These are phyloP conservation scores for Chaetodon auriga DNA, from an alignment of 2,113 vertebrate species.

Conservation along the genomic window DNA sequence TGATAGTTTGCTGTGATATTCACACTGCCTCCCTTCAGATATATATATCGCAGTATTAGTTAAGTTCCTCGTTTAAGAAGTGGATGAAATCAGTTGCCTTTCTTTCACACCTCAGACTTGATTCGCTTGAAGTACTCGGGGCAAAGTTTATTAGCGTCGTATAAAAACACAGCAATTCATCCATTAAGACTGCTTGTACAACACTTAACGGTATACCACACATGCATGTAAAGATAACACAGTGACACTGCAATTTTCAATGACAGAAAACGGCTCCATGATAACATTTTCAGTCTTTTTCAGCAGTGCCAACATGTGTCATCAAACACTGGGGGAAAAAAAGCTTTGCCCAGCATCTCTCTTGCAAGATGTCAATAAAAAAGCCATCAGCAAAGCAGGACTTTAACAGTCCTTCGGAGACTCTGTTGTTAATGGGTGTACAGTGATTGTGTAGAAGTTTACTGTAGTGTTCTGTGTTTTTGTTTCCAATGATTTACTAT, in stretches of 20 bases:
- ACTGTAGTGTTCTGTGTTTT: constrained; percentile 4
- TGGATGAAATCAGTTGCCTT: neutral
- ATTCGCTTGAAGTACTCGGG: constrained; percentile 22
- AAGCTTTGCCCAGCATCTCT: constrained; percentile 17
- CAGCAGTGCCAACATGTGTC: constrained; percentile 2
- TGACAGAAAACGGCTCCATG: neutral
- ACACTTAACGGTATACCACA: neutral
- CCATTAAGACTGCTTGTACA: neutral
- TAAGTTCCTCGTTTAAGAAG: constrained; percentile 6
- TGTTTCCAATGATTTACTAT: constrained; percentile 10
- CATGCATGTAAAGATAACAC: neutral
- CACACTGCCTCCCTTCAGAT: neutral
- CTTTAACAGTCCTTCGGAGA: constrained; percentile 18
- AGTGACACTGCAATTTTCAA: constrained; percentile 4
- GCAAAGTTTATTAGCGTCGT: neutral
- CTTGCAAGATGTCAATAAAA: constrained; percentile 50
- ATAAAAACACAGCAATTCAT: constrained; percentile 15
- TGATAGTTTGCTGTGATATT: constrained; percentile 33
- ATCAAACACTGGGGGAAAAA: constrained; percentile 41
- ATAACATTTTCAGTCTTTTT: constrained; percentile 13
- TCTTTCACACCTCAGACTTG: neutral
- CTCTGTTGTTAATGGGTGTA: constrained; percentile 16
- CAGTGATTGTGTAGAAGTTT: constrained; percentile 2
- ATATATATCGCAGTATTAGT: neutral
- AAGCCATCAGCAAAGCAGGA: constrained; percentile 21